Base-by-base conservation (phyloP, 1,140 invertebrate genomes). In the Drosophila varians region DNA sequence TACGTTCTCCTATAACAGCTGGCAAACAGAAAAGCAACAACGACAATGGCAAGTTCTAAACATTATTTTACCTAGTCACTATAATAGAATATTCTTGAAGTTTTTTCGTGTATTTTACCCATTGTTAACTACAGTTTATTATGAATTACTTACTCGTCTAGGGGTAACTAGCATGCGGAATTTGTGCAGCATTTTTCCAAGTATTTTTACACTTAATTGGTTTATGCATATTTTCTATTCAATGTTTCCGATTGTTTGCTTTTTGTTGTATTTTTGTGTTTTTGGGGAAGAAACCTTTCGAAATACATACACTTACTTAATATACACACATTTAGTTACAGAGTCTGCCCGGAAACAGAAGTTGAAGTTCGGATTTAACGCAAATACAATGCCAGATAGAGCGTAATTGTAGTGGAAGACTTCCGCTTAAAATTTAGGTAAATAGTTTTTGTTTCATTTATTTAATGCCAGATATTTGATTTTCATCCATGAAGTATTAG, bases 391-490 rank as follows among this genome's bases (percentile, higher is more conserved):
- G 49, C 56, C 64, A 61, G 55, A 54, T 56, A 68, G 77, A 62
- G 75, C 86, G 77, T 89, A 89, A 89, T 83, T 69, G 70, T 90
- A 90, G 87, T 90, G 87, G 87, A 90, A 90, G 87, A 90, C 87
- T 90, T 90, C 87, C 87, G 80, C 87, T 90, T 90, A 90, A 83
- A 87, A 90, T 79, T 64, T 87, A 87, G 70, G 54, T 86, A 80
- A 58, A 62, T 49, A 53, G 42, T 64, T 65, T 26, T 28, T 28
- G 16, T 14, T 47, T 26, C 12, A 12, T 4, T n/a, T 14, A 14
- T 66, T 45, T 23, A 64, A 49, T 60, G 62, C 25, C 57, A 51
- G 19, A 56, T 62, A 64, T 79, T 76, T 84, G 77, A 74, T 76
- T 87, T 60, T 56, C 40, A 57, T 45, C 60, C 62, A 62, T 42